Percentiles rank a stretch among this genome's conserved stretches.
Conservation (phyloP, 2,113 vertebrate genomes). For the Terrapene triunguis region DNA sequence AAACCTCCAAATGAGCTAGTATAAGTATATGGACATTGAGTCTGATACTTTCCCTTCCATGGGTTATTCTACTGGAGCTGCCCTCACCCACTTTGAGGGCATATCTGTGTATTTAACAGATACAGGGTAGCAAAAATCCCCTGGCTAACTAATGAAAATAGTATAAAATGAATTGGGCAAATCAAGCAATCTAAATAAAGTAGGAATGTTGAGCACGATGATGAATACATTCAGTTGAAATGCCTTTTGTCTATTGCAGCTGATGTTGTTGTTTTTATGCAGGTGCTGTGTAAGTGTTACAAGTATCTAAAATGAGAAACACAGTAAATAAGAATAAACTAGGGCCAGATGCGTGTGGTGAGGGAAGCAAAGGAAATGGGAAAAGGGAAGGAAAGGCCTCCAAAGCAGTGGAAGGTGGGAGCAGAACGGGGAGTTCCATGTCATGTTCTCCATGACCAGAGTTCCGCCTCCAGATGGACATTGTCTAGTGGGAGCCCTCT, state of each 20-base stretch:
- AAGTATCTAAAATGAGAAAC: slow-evolving; percentile 24
- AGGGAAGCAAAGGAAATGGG: slow-evolving; percentile 3
- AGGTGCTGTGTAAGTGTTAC: not conserved
- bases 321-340: slow-evolving; percentile 56
- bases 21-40: slow-evolving; percentile 41
- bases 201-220: slow-evolving; percentile 35
- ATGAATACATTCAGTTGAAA: not conserved
- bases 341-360: fast-evolving
- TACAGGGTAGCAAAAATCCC: not conserved
- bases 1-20: slow-evolving; percentile 25
- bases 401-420: not conserved
- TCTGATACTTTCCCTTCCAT: slow-evolving; percentile 53
- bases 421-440: not conserved
- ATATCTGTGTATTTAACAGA: slow-evolving; percentile 3
- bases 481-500: not conserved
- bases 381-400: not conserved
- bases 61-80: slow-evolving; percentile 41
- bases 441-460: not conserved
- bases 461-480: not conserved
- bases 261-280: slow-evolving; percentile 35
- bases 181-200: slow-evolving; percentile 45
- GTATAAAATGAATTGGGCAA: slow-evolving; percentile 60
- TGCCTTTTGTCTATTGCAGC: not conserved
- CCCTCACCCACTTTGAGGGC: slow-evolving; percentile 2
- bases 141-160: slow-evolving; percentile 65